Evolutionary conservation across 2,113 vertebrate species (phyloP), one percentile per base, ranked within the genome.

Genomic region (Burhinus bistriatus): DNA sequence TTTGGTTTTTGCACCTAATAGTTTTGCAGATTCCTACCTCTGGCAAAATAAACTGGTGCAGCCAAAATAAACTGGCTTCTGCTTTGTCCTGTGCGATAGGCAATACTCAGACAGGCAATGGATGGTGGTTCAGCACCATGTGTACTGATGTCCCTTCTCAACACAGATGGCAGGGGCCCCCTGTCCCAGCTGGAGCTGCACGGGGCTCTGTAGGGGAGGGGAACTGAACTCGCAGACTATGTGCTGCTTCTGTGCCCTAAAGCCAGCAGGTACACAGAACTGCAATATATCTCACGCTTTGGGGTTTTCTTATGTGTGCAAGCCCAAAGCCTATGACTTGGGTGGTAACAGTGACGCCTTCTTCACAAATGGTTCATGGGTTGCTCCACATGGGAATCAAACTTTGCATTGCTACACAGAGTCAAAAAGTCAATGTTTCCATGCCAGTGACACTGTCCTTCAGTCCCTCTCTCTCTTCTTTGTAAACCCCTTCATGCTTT

Each of bases 141-240:
- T 38, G 22, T 65, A 15, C 22, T 51, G 29, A 55, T 25, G 44
- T 13, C 47, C 9, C 20, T 69, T 77, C 36, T 36, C 45, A 66
- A 47, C 0, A 0, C 25, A 64, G 65, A 12, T 0, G 0, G 36
- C 15, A 12, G 3, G 26, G 18, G 40, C 2, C 2, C 30, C 1
- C 2, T 22, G 30, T n/a, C 23, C 32, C 2, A 2, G 6, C 20
- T n/a, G 78, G 15, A 75, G 34, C 32, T 45, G 26, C 18, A 5
- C 1, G 5, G 9, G 34, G 22, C 8, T 42, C 14, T 49, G 1
- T 27, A 21, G 68, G 12, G 29, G 13, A 44, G 10, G 12, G 9
- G 7, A 21, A 21, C 27, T 42, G 87, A 30, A 23, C 22, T 78
- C 23, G 26, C 15, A 34, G 16, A 17, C 4, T 36, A 0, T 15